A percentile compares a stretch with the other conserved stretches of the same genome.
Evolutionary conservation across 2,888 invertebrate species (phyloP).

Genomic region (Exephanes ischioxanthus): DNA sequence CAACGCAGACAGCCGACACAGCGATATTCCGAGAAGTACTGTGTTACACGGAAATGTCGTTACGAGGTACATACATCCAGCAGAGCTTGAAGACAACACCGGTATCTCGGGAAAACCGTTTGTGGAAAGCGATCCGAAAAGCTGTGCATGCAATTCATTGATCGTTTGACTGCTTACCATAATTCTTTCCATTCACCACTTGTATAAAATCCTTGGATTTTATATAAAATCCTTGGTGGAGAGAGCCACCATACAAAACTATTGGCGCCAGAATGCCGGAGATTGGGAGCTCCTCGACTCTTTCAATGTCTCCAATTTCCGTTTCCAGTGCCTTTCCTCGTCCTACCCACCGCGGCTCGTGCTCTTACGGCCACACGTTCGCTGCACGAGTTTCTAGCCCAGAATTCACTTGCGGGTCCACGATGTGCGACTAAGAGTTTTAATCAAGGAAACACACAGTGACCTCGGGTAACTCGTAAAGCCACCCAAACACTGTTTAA

Average conservation of each 20-base stretch:
- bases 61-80: slow-evolving; percentile 9
- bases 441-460: slow-evolving; percentile 77
- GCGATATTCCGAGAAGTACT: slow-evolving; percentile 14
- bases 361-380: slow-evolving; percentile 69
- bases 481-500: slow-evolving; percentile 33
- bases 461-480: slow-evolving; percentile 68
- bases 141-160: background rate
- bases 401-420: slow-evolving; percentile 6
- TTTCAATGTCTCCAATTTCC: slow-evolving; percentile 49
- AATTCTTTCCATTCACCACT: background rate
- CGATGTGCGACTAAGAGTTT: slow-evolving; percentile 70
- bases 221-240: background rate
- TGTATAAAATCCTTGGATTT: background rate
- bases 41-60: slow-evolving; percentile 40
- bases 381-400: background rate
- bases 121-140: background rate
- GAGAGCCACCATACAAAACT: background rate
- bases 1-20: background rate
- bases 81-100: background rate
- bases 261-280: background rate
- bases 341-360: slow-evolving; percentile 68
- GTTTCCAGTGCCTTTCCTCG: slow-evolving; percentile 24
- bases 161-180: background rate
- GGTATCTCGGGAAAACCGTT: background rate
- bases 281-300: slow-evolving; percentile 23